Percentiles rank a stretch among this genome's conserved stretches.
These are phyloP conservation scores for Hemicrepidius hirtus DNA, from an alignment of 2,888 invertebrate genomes.

Conservation along the genomic window DNA sequence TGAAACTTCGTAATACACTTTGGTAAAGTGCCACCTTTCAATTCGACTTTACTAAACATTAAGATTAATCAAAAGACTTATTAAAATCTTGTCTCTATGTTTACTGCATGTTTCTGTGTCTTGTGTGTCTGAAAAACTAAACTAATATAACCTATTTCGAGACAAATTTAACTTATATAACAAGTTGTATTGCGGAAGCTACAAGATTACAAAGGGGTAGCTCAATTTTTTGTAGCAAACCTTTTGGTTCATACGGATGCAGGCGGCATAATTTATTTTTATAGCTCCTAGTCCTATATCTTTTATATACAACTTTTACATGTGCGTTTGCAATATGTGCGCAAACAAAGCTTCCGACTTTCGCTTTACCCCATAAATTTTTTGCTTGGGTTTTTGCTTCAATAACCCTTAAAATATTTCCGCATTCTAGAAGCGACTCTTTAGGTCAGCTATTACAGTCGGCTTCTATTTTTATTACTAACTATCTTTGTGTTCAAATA, in stretches of 20 bases:
- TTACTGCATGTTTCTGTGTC: no score
- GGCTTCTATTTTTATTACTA: no score
- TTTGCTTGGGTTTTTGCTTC: constrained; percentile 35
- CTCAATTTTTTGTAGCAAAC: constrained; percentile 32
- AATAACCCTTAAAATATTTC: constrained; percentile 42
- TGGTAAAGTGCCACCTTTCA: no score
- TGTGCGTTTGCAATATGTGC: constrained; percentile 43
- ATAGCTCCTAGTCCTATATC: constrained; percentile 59
- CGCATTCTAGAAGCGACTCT: constrained; percentile 29
- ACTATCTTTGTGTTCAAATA: no score
- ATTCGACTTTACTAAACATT: no score
- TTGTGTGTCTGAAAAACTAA: no score
- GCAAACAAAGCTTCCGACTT: constrained; percentile 50
- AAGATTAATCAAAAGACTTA: no score
- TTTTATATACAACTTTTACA: constrained; percentile 56
- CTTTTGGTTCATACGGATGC: constrained; percentile 51
- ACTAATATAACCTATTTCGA: no score
- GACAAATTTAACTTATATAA: no score
- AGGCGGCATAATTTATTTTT: constrained; percentile 55
- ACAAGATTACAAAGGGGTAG: neutral
- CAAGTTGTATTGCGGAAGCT: neutral
- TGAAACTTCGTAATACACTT: no score
- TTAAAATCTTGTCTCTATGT: no score
- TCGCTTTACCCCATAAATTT: constrained; percentile 34
- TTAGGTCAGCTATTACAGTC: neutral